Evolutionary conservation across 2,113 vertebrate species (phyloP).

Genomic region (Forbesichthys papilliferus): DNA sequence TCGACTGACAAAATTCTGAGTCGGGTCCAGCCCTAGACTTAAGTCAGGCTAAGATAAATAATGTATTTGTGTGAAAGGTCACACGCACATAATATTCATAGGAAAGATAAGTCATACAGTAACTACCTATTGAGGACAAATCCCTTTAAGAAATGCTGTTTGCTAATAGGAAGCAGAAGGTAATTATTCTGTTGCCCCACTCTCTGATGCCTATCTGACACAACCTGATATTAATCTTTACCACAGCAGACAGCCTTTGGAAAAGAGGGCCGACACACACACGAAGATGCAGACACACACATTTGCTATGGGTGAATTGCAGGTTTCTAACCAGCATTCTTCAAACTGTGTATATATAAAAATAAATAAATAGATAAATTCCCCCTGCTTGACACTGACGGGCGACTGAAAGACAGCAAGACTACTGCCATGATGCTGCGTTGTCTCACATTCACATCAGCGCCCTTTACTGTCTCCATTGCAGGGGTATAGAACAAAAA

Average conservation of each 20-base stretch:
- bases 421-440: background rate
- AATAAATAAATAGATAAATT: conserved; percentile 24
- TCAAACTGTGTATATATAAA: background rate
- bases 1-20: too few species aligned
- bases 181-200: conserved; percentile 20
- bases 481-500: too few species aligned
- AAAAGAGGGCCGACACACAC: background rate
- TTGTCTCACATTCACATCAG: background rate
- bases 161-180: conserved; percentile 34
- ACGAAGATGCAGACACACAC: conserved; percentile 2
- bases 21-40: too few species aligned
- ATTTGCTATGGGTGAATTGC: conserved; percentile 9
- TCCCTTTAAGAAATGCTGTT: conserved; percentile 2
- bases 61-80: too few species aligned
- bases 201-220: conserved; percentile 12
- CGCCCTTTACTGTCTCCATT: too few species aligned
- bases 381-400: conserved; percentile 36
- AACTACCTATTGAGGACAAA: background rate
- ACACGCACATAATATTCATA: too few species aligned
- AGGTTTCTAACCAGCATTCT: conserved; percentile 12
- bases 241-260: conserved; percentile 7
- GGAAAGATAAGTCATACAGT: background rate
- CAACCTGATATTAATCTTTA: conserved; percentile 35
- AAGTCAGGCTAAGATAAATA: too few species aligned
- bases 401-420: conserved; percentile 10